phyloP scores from a whole-genome alignment of 2,113 vertebrate genomes.

The Ptychochromis oligacanthus region DNA sequence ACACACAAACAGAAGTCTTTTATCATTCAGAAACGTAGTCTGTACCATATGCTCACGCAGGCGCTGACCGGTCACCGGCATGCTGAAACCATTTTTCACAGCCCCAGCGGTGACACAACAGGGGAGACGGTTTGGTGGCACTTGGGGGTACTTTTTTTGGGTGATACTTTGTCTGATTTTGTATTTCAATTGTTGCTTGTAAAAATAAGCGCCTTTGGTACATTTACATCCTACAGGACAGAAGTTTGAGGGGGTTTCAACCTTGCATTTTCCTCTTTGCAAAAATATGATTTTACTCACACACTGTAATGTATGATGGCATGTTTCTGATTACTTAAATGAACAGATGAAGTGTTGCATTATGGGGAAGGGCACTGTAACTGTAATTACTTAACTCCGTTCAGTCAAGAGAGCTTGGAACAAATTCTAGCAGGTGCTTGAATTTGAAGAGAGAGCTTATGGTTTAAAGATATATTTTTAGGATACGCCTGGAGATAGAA shows the following conservation, averaged over 20 bases:
- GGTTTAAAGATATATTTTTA: no score
- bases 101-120: neutral
- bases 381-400: neutral
- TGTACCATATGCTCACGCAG: conserved; percentile 31
- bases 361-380: neutral
- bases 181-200: neutral
- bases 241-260: neutral
- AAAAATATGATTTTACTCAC: neutral
- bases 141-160: neutral
- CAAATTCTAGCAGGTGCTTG: no score
- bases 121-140: neutral
- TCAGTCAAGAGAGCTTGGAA: no score
- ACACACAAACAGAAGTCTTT: conserved; percentile 48
- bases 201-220: neutral
- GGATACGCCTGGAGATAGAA: neutral
- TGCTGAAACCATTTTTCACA: neutral
- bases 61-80: conserved; percentile 9
- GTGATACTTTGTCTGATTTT: neutral
- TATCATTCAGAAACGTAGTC: conserved; percentile 27
- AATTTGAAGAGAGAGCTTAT: no score
- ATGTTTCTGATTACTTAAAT: neutral
- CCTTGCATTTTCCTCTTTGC: neutral
- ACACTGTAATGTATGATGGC: neutral
- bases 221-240: neutral
- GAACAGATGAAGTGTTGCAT: fast-evolving